Conservation (phyloP, 2,113 vertebrate species). For the Centropus unirufus region DNA sequence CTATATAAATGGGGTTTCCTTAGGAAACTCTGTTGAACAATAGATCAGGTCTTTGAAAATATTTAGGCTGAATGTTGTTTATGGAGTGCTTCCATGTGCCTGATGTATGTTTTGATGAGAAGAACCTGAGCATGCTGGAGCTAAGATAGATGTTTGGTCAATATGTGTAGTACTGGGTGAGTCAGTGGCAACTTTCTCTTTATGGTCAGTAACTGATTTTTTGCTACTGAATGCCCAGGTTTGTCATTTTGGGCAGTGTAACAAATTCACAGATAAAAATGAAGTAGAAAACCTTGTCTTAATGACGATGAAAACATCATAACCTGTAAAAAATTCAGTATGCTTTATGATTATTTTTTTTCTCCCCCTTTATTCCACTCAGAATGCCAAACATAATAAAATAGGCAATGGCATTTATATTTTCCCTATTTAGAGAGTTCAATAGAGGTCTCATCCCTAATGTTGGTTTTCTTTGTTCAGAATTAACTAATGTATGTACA, state of each 20-base stretch:
- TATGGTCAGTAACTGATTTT: neutral
- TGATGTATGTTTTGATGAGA: neutral
- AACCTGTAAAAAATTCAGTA: neutral
- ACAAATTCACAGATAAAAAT: neutral
- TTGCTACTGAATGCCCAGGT: neutral
- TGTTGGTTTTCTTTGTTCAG: neutral
- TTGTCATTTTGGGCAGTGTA: neutral
- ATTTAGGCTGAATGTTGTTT: slow-evolving; percentile 5
- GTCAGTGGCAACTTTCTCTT: neutral
- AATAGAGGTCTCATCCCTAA: neutral
- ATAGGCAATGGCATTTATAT: neutral
- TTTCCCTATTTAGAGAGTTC: neutral
- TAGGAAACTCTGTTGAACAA: slow-evolving; percentile 52
- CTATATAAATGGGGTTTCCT: slow-evolving; percentile 16
- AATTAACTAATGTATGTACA: neutral
- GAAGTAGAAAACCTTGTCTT: neutral
- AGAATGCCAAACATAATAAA: neutral
- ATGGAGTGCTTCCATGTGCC: neutral
- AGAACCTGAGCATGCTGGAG: neutral
- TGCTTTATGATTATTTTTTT: neutral
- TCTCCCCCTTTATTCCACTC: neutral
- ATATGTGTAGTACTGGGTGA: neutral
- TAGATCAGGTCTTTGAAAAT: slow-evolving; percentile 8
- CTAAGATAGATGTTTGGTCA: neutral
- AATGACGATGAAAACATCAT: neutral